Percentiles rank a stretch among this genome's conserved stretches.
Conservation (phyloP, 2,888 invertebrate species). For the Hoplodrina blanda region DNA sequence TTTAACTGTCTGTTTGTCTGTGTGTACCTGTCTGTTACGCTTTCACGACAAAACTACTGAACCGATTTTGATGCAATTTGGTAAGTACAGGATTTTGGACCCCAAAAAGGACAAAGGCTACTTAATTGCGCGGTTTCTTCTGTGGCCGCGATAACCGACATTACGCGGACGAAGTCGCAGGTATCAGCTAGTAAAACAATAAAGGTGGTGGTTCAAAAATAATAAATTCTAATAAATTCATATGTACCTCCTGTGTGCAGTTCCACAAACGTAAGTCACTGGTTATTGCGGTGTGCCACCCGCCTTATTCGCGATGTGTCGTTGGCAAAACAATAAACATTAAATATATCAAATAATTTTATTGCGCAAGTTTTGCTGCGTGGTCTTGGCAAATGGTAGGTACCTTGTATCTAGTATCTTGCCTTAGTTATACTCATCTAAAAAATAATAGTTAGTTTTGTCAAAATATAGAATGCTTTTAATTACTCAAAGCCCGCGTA, state of each 20-base stretch:
- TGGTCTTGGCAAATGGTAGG: conserved; percentile 12
- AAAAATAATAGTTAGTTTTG: not conserved
- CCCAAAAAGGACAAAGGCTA: too few relatives aligned
- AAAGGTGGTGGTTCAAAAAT: conserved; percentile 40
- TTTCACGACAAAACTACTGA: too few relatives aligned
- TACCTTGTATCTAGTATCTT: not conserved
- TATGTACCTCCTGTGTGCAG: conserved; percentile 59
- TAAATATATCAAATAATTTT: conserved; percentile 36
- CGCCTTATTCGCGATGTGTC: conserved; percentile 60
- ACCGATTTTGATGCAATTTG: too few relatives aligned
- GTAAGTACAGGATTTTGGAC: too few relatives aligned
- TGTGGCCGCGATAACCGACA: too few relatives aligned
- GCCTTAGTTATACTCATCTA: too few relatives aligned
- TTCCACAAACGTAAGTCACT: conserved; percentile 65
- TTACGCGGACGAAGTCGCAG: too few relatives aligned
- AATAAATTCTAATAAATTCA: conserved; percentile 66
- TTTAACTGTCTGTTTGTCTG: too few relatives aligned
- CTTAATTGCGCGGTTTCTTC: too few relatives aligned
- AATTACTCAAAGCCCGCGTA: too few relatives aligned
- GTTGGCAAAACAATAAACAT: conserved; percentile 55
- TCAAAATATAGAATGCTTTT: not conserved
- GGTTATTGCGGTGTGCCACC: conserved; percentile 65
- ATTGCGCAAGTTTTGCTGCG: conserved; percentile 1
- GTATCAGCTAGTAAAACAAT: too few relatives aligned
- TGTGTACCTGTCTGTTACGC: too few relatives aligned